Percentiles rank a stretch among this genome's conserved stretches.
These are phyloP conservation scores for Aplidium turbinatum DNA, from an alignment of 23 tunicate species.

Conservation along the genomic window DNA sequence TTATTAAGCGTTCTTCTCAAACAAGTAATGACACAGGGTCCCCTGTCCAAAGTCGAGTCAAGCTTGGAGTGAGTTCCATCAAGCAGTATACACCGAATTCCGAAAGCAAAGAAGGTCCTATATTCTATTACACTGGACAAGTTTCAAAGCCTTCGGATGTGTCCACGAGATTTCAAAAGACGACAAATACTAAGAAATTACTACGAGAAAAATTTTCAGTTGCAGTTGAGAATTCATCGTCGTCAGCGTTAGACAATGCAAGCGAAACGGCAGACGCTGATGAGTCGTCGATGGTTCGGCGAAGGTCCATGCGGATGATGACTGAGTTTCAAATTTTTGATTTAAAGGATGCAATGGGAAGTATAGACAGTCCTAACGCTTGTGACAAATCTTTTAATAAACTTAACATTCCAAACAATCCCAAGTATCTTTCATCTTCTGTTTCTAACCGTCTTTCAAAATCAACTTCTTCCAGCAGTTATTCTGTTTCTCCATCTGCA, in stretches of 20 bases:
- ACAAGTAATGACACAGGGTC: constrained; percentile 14
- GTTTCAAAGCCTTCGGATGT: constrained; percentile 1
- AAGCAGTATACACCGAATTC: constrained; percentile 12
- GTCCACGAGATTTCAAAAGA: constrained; percentile 22
- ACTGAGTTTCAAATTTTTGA: constrained; percentile 74
- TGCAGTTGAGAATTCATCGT: constrained; percentile 24
- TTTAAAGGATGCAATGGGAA: constrained; percentile 48
- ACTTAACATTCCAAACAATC: background rate
- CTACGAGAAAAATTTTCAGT: constrained; percentile 55
- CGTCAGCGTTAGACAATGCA: constrained; percentile 5
- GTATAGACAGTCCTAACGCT: no score
- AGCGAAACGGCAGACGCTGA: background rate
- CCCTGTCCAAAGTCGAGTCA: constrained; percentile 45
- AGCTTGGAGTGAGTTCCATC: constrained; percentile 51
- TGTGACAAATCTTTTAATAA: no score
- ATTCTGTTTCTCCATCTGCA: constrained; percentile 32
- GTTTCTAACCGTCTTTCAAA: no score
- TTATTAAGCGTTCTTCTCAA: constrained; percentile 19
- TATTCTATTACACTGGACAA: constrained; percentile 15
- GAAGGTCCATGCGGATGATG: constrained; percentile 83
- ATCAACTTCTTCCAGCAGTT: no score
- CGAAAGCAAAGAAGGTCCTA: constrained; percentile 7
- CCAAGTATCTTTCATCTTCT: background rate
- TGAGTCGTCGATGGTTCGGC: constrained; percentile 56
- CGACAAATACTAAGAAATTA: constrained; percentile 32